Conservation (phyloP, 2,113 vertebrate species). For the Oryzias woworae region DNA sequence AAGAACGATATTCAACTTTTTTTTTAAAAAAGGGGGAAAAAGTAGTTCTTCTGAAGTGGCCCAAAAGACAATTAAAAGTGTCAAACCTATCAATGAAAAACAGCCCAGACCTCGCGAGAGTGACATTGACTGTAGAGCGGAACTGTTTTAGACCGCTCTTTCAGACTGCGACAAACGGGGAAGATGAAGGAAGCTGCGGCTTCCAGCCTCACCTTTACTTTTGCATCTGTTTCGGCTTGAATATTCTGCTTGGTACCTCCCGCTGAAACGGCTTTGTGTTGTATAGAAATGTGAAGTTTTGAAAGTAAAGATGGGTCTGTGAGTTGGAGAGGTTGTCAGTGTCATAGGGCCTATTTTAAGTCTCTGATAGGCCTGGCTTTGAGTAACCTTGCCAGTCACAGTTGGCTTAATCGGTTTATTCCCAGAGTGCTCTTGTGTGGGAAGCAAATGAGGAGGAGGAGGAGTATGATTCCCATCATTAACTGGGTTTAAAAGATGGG, state of each 20-base stretch:
- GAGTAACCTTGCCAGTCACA: slow-evolving; percentile 62
- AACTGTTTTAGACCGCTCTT: slow-evolving; percentile 51
- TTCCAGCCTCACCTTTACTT: neutral
- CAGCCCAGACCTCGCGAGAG: slow-evolving; percentile 4
- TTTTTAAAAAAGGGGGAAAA: slow-evolving; percentile 2
- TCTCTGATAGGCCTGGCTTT: slow-evolving; percentile 30
- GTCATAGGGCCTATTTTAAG: slow-evolving; percentile 14
- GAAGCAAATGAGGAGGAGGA: neutral
- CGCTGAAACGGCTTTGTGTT: too few relatives aligned
- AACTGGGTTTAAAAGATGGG: neutral
- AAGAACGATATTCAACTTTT: slow-evolving; percentile 65
- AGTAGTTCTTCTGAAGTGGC: slow-evolving; percentile 55
- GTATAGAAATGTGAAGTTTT: neutral
- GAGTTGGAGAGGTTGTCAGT: slow-evolving; percentile 25
- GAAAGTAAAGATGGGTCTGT: neutral
- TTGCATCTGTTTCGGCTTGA: neutral
- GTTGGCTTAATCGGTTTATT: slow-evolving; percentile 71
- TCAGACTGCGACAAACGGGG: slow-evolving; percentile 71
- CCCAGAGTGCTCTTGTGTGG: slow-evolving; percentile 28
- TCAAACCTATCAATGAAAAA: neutral
- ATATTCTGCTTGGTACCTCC: neutral
- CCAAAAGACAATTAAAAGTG: slow-evolving; percentile 26
- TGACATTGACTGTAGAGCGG: slow-evolving; percentile 79
- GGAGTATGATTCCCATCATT: slow-evolving; percentile 11
- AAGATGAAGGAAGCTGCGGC: neutral